These are phyloP conservation scores for Lordiphosa fenestrarum DNA, from an alignment of 2,888 invertebrate genomes.

Conservation along the genomic window DNA sequence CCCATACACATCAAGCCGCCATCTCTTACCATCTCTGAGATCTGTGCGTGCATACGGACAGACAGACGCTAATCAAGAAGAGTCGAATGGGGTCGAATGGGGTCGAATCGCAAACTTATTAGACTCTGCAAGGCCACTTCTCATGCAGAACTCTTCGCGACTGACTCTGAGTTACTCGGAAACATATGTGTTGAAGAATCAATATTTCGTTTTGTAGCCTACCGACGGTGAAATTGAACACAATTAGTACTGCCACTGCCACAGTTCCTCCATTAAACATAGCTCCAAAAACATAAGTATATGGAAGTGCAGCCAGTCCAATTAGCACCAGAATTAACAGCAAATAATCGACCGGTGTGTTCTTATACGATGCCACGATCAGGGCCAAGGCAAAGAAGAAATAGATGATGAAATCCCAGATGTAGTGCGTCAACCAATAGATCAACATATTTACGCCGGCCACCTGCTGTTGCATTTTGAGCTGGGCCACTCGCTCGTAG, in stretches of 20 bases:
- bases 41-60: too few relatives aligned
- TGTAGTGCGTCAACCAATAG: constrained; percentile 86
- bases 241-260: background rate
- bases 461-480: constrained; percentile 87
- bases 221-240: background rate
- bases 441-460: constrained; percentile 85
- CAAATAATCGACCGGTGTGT: background rate
- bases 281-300: constrained; percentile 51
- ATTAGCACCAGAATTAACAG: constrained; percentile 7
- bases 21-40: too few relatives aligned
- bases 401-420: constrained; percentile 76
- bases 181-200: too few relatives aligned
- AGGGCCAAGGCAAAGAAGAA: background rate
- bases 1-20: too few relatives aligned
- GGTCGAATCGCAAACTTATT: too few relatives aligned
- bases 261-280: constrained; percentile 83
- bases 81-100: too few relatives aligned
- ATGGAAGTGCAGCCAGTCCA: constrained; percentile 12
- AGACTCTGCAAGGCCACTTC: too few relatives aligned
- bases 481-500: constrained; percentile 84
- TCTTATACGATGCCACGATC: background rate
- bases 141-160: too few relatives aligned
- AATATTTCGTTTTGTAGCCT: background rate
- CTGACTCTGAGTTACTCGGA: too few relatives aligned
- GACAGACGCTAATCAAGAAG: too few relatives aligned